A percentile compares a stretch with the other conserved stretches of the same genome.
Evolutionary conservation across 1,140 invertebrate species (phyloP).

Genomic region (Theocolax elegans): DNA sequence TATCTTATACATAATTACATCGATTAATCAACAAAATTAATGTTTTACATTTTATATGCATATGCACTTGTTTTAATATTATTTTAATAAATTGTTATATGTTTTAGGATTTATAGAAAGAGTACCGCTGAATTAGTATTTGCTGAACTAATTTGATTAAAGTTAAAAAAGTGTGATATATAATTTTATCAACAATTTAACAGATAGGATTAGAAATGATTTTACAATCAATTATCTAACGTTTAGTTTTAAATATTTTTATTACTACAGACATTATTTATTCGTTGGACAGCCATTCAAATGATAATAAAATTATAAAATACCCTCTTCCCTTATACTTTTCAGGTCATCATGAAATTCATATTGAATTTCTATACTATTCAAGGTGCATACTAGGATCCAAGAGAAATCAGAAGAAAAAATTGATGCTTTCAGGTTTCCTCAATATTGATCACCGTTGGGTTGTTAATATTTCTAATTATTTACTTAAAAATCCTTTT

Average conservation of each 20-base stretch:
- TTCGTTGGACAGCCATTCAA: not conserved
- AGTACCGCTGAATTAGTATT: no score
- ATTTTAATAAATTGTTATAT: no score
- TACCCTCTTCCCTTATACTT: slow-evolving; percentile 2
- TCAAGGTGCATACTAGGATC: not conserved
- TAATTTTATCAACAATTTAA: no score
- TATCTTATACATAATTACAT: no score
- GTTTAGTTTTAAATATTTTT: not conserved
- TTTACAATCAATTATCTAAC: not conserved
- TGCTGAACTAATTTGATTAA: no score
- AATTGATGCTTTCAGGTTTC: slow-evolving; percentile 41
- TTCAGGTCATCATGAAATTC: slow-evolving; percentile 18
- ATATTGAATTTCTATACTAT: not conserved
- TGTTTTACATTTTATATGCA: no score
- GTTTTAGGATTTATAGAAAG: no score
- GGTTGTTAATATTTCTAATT: no score
- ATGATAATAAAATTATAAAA: slow-evolving; percentile 28
- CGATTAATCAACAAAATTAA: no score
- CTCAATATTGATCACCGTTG: slow-evolving; percentile 34
- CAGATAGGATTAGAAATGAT: no score
- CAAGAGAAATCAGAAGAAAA: slow-evolving; percentile 14
- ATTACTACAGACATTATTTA: not conserved
- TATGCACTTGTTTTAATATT: no score
- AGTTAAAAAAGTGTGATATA: no score
- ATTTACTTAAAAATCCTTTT: not conserved